Conservation (phyloP, 2,888 invertebrate genomes). For the Catocala nupta region DNA sequence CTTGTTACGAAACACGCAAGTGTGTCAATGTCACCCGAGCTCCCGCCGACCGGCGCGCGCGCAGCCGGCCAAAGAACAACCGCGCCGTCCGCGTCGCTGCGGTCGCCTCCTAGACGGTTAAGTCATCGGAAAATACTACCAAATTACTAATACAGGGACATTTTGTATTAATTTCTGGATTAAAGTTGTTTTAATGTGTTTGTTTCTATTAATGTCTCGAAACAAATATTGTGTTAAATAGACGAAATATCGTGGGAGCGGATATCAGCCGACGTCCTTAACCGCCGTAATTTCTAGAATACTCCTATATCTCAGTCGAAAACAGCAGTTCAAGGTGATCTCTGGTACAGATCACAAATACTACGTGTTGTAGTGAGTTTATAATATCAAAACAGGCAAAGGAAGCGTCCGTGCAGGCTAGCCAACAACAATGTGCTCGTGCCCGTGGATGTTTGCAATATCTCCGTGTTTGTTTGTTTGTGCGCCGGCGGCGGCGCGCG, state of each 20-base stretch:
- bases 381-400: constrained; percentile 58
- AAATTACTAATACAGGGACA: background rate
- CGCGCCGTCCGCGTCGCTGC: constrained; percentile 28
- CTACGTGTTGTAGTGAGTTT: constrained; percentile 36
- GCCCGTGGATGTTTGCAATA: constrained; percentile 51
- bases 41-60: constrained; percentile 64
- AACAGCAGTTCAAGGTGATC: constrained; percentile 39
- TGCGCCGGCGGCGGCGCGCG: constrained; percentile 56
- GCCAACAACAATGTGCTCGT: constrained; percentile 57
- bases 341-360: constrained; percentile 30
- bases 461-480: constrained; percentile 64
- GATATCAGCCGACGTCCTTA: constrained; percentile 21
- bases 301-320: constrained; percentile 4
- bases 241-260: background rate
- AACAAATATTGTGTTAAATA: background rate
- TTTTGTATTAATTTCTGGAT: background rate
- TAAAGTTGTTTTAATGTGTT: background rate
- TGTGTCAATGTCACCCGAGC: constrained; percentile 73
- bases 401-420: constrained; percentile 52
- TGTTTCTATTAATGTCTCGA: background rate
- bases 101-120: constrained; percentile 31
- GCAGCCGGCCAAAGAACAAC: constrained; percentile 53
- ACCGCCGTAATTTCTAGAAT: constrained; percentile 40
- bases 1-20: constrained; percentile 71
- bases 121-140: constrained; percentile 3